Percentiles rank a stretch among this genome's conserved stretches.
phyloP scores from a whole-genome alignment of 2,113 vertebrate genomes.

The Azemiops feae region DNA sequence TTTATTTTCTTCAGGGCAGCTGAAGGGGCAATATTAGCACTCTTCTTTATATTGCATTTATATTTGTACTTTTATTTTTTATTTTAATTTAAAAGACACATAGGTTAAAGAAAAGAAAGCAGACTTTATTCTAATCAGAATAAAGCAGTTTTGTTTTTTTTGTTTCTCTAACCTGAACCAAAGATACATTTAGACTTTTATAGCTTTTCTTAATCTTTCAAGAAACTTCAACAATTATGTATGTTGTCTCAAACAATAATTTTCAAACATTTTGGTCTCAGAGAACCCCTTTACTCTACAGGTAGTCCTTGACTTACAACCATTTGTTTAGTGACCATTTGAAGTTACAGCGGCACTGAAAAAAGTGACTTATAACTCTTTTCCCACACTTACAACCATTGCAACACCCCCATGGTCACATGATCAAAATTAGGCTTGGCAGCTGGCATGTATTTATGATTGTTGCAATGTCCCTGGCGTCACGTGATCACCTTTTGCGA shows the following conservation, averaged over 20 bases:
- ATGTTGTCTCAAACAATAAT: neutral
- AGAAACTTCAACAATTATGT: neutral
- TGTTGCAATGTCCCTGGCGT: no score
- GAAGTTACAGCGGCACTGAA: no score
- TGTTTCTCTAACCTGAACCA: neutral
- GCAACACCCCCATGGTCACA: no score
- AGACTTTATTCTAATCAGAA: slow-evolving; percentile 3
- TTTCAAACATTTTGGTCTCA: neutral
- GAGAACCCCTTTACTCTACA: neutral
- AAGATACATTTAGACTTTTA: neutral
- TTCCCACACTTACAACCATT: no score
- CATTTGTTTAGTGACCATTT: no score
- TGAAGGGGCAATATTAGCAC: neutral
- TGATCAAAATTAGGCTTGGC: no score
- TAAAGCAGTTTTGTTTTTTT: neutral
- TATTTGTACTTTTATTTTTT: neutral
- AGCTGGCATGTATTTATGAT: no score
- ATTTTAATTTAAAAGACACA: neutral
- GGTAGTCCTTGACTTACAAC: no score
- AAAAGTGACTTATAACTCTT: no score
- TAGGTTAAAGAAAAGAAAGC: neutral
- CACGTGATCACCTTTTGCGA: no score
- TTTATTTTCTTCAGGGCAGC: slow-evolving; percentile 24
- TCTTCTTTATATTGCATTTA: slow-evolving; percentile 15
- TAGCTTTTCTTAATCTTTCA: slow-evolving; percentile 7